Percentiles rank a stretch among this genome's conserved stretches.
Conservation (phyloP, 1,140 invertebrate genomes). For the Pristionchus pacificus region DNA sequence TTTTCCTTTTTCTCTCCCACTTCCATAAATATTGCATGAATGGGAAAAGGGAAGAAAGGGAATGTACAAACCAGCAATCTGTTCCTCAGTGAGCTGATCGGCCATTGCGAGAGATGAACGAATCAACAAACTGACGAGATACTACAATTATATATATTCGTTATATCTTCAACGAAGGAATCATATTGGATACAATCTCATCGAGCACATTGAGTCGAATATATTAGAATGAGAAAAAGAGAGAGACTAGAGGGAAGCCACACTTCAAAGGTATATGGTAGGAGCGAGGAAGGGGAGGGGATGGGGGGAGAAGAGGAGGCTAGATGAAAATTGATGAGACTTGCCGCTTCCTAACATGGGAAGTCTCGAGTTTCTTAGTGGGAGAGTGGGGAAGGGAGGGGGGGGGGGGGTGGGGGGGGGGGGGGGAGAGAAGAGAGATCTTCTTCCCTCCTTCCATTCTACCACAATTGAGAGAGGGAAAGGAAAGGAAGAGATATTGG, state of each 20-base stretch:
- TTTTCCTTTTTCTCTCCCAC: no score
- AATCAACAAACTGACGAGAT: not conserved
- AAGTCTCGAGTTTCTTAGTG: no score
- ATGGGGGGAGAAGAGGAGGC: not conserved
- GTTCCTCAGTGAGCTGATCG: constrained; percentile 56
- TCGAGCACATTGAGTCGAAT: constrained; percentile 10
- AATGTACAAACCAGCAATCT: constrained; percentile 54
- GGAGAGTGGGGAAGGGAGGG: not conserved
- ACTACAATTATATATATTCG: no score
- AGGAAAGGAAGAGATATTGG: not conserved
- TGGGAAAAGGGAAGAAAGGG: no score
- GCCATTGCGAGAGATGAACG: constrained; percentile 41
- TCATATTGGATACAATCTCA: not conserved
- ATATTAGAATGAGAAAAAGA: constrained; percentile 8
- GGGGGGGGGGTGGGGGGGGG: no score
- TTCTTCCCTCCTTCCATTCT: no score
- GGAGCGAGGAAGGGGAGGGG: constrained; percentile 3
- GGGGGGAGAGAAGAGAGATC: no score
- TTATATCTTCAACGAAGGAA: no score
- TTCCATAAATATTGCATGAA: no score
- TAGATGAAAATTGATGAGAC: not conserved
- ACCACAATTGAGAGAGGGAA: not conserved
- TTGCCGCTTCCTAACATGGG: no score
- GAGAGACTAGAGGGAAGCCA: not conserved
- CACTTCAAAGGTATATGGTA: not conserved